Conservation (phyloP, 2,797 vertebrate genomes). For the Lagorchestes hirsutus region DNA sequence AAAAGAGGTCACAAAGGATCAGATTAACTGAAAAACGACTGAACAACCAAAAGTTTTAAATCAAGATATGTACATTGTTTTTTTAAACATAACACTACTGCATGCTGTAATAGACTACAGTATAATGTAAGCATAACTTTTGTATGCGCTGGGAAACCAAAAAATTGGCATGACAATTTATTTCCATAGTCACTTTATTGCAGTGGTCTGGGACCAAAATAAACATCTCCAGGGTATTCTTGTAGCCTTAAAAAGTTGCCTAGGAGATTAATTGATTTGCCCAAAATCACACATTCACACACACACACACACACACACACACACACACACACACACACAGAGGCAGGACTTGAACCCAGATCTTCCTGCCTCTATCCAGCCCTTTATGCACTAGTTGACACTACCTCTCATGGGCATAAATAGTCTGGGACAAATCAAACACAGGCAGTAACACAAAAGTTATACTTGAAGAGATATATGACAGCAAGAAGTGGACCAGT, state of each 20-base stretch:
- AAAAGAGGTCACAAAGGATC: neutral
- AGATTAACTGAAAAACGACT: neutral
- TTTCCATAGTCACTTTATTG: neutral
- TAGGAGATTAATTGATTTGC: too few relatives aligned
- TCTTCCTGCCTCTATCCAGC: neutral
- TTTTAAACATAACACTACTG: neutral
- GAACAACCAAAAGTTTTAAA: neutral
- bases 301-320: neutral
- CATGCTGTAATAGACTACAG: too few relatives aligned
- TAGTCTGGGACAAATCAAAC: neutral
- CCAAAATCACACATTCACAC: neutral
- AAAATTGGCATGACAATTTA: neutral
- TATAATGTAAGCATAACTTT: neutral
- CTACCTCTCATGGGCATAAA: neutral
- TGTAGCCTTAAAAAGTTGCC: neutral
- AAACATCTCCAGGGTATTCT: neutral
- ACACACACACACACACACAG: neutral
- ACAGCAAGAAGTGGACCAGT: neutral
- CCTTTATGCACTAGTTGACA: neutral
- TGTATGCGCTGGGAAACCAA: neutral
- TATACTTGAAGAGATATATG: neutral
- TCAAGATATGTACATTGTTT: neutral
- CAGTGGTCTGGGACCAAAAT: neutral
- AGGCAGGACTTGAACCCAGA: neutral
- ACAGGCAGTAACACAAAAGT: neutral